Evolutionary conservation across 2,113 vertebrate genomes (phyloP).

Genomic region (Chaetura pelagica): DNA sequence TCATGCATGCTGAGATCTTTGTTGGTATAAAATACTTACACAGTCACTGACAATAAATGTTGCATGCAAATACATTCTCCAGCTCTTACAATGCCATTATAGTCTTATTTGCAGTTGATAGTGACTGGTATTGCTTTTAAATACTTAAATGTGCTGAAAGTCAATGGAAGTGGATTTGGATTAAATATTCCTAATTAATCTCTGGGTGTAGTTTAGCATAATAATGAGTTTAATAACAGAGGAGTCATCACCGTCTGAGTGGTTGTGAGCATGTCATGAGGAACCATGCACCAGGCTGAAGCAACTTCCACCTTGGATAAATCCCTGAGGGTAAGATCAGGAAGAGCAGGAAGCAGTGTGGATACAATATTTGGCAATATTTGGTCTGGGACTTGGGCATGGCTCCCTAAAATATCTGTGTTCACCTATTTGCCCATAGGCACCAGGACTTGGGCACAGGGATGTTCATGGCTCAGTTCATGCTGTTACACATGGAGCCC

Average conservation of each 20-base stretch:
- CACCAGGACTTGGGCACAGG: accelerated
- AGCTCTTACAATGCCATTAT: not conserved
- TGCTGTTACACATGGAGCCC: not conserved
- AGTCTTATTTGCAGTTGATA: constrained; percentile 17
- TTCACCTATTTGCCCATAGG: not conserved
- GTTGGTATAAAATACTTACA: not conserved
- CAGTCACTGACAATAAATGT: not conserved
- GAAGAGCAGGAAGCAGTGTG: not conserved
- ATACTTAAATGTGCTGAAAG: not conserved
- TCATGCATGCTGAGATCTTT: not conserved
- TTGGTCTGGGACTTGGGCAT: not conserved
- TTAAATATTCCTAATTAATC: not conserved
- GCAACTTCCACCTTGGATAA: not conserved
- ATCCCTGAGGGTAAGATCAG: not conserved
- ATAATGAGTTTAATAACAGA: not conserved
- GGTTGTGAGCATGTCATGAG: not conserved
- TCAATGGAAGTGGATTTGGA: not conserved
- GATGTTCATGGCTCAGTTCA: not conserved
- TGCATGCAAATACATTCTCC: not conserved
- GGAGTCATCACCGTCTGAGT: not conserved
- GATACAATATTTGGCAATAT: not conserved
- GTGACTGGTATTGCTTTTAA: not conserved
- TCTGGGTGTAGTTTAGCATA: not conserved
- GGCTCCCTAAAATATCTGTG: not conserved
- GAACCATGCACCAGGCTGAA: accelerated